Evolutionary conservation across 2,888 invertebrate species (phyloP).

Genomic region (Hypsopygia costalis): DNA sequence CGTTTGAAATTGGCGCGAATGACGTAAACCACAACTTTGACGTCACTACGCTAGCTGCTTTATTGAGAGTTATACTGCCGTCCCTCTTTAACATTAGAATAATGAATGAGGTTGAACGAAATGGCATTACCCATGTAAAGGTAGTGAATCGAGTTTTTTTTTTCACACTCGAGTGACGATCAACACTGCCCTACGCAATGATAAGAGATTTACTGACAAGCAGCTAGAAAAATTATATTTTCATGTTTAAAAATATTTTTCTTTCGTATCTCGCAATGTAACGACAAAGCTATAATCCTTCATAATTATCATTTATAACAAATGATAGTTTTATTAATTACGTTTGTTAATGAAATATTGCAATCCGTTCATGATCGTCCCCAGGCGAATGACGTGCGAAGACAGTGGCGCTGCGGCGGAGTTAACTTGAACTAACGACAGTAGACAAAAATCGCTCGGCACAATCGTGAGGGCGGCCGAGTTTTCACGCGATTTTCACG

Average conservation of each 20-base stretch:
- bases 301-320: no score
- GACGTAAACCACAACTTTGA: conserved; percentile 64
- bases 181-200: conserved; percentile 51
- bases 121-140: conserved; percentile 50
- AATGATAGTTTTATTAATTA: conserved; percentile 26
- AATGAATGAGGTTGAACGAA: conserved; percentile 51
- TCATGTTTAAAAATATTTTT: conserved; percentile 8
- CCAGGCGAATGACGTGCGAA: conserved; percentile 67
- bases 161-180: conserved; percentile 53
- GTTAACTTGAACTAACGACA: conserved; percentile 49
- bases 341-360: conserved; percentile 66
- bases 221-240: conserved; percentile 21
- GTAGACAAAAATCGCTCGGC: conserved; percentile 63
- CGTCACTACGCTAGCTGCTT: conserved; percentile 50
- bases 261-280: no score
- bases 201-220: conserved; percentile 58
- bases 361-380: conserved; percentile 54
- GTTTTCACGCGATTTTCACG: conserved; percentile 52
- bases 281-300: no score
- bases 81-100: conserved; percentile 42
- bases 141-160: conserved; percentile 71
- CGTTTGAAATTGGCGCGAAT: conserved; percentile 77
- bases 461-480: conserved; percentile 46
- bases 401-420: conserved; percentile 55
- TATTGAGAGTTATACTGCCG: conserved; percentile 28